A percentile compares a stretch with the other conserved stretches of the same genome.
Conservation (phyloP, 2,888 invertebrate species). For the Sphaerophoria rueppellii region DNA sequence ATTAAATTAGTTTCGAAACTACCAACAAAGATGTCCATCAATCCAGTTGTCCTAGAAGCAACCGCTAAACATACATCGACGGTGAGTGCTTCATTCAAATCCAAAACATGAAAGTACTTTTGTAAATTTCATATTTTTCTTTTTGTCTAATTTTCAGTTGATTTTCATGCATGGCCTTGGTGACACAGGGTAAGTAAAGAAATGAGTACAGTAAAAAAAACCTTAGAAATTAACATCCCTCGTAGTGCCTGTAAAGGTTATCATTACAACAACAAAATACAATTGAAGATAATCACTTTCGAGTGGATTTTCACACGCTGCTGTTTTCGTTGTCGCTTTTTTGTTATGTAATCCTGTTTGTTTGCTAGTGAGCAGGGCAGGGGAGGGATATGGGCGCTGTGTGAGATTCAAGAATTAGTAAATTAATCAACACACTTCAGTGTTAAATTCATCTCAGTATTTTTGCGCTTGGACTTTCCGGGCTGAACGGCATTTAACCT, state of each 20-base stretch:
- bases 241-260: constrained; percentile 15
- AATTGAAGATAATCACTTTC: constrained; percentile 25
- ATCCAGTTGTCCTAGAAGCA: constrained; percentile 91
- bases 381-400: not conserved
- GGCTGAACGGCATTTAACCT: constrained; percentile 13
- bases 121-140: constrained; percentile 32
- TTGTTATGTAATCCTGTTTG: constrained; percentile 47
- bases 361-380: not conserved
- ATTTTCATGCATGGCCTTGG: constrained; percentile 98
- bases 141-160: constrained; percentile 86
- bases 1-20: not conserved
- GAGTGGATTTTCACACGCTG: constrained; percentile 1
- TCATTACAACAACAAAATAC: constrained; percentile 30
- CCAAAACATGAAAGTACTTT: not conserved
- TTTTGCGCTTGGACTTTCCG: not conserved
- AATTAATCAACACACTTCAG: constrained; percentile 6
- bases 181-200: constrained; percentile 92
- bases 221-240: constrained; percentile 23
- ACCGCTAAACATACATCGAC: constrained; percentile 93
- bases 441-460: not conserved
- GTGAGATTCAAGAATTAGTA: not conserved
- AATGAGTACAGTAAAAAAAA: not conserved
- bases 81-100: constrained; percentile 83
- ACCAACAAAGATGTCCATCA: constrained; percentile 79
- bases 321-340: not conserved